Percentiles rank a stretch among this genome's conserved stretches.
phyloP scores from a whole-genome alignment of 2,888 invertebrate species.

The Sphaeridia pumilis region DNA sequence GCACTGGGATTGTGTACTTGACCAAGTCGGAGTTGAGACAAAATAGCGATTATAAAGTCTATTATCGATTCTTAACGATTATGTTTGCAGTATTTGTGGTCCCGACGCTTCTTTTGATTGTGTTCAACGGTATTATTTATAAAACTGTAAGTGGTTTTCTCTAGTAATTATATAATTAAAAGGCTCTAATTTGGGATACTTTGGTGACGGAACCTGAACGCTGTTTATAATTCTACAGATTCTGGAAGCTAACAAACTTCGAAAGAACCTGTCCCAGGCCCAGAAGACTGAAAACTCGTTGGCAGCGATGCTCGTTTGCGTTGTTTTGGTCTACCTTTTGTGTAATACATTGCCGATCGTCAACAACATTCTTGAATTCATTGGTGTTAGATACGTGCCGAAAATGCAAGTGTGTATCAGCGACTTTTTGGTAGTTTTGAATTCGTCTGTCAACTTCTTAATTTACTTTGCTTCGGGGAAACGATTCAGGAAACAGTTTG shows the following conservation, averaged over 20 bases:
- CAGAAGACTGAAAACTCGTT: slow-evolving; percentile 84
- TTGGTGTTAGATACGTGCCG: slow-evolving; percentile 54
- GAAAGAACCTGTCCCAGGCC: slow-evolving; percentile 73
- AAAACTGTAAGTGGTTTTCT: slow-evolving; percentile 59
- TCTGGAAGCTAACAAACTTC: slow-evolving; percentile 36
- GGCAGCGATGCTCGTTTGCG: slow-evolving; percentile 85
- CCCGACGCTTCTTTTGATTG: slow-evolving; percentile 74
- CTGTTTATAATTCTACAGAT: slow-evolving; percentile 9
- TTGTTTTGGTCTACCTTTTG: slow-evolving; percentile 84
- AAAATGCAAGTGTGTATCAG: slow-evolving; percentile 64
- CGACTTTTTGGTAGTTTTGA: slow-evolving; percentile 86
- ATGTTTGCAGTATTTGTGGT: slow-evolving; percentile 83
- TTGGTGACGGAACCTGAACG: too few relatives aligned
- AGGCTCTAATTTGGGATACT: too few relatives aligned
- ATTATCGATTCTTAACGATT: slow-evolving; percentile 90
- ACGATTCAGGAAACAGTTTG: slow-evolving; percentile 51
- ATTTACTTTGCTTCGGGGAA: slow-evolving; percentile 96
- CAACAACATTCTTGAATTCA: slow-evolving; percentile 65
- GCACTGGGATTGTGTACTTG: background rate
- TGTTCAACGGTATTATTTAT: slow-evolving; percentile 81
- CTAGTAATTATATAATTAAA: too few relatives aligned
- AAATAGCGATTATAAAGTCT: slow-evolving; percentile 59
- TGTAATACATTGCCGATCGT: slow-evolving; percentile 79
- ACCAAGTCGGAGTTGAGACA: slow-evolving; percentile 47
- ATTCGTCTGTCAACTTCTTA: slow-evolving; percentile 92